Base-by-base conservation (phyloP, 2,113 vertebrate genomes). In the Anoura caudifer region DNA sequence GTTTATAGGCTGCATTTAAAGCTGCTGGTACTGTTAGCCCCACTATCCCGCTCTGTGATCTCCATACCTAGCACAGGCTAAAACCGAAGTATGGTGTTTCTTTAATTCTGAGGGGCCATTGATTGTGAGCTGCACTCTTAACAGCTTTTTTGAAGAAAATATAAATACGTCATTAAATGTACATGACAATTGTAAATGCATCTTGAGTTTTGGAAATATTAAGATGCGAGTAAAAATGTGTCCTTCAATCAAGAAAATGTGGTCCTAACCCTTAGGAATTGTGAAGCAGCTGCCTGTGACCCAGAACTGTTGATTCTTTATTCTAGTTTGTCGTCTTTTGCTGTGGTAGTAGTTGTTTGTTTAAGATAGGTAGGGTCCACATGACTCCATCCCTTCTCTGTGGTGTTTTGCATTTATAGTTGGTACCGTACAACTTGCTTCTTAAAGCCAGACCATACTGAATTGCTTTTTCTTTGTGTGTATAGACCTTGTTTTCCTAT, bases 1-100 rank as follows among this genome's bases (percentile, higher is more conserved):
- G 16, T 85, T 85, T 67, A 36, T 93, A 75, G 56, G 52, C 50
- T 94, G 22, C 36, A 77, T 79, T 96, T 94, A 88, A 94, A 96
- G 61, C 79, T 84, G 22, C 36, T 79, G 54, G 33, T 56, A 19
- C 36, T 80, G 12, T 91, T 50, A 83, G 28, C 4, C 50, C 86
- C 24, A 61, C 41, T 54, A 4, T 43, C 63, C 63, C 47, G 28
- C 43, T 22, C 41, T 70, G 3, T 73, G 12, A 47, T 59, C 41
- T 38, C 45, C 20, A 43, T 61, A 36, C 56, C 86, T 50, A 81
- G 26, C 87, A 69, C 33, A 84, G 28, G 31, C 50, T 81, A 47
- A 47, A 67, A 38, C 52, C 47, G 17, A 81, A 88, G 38, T 47
- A 41, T 84, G 41, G 67, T 47, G 11, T 95, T 85, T 80, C n/a